A percentile compares a stretch with the other conserved stretches of the same genome.
phyloP scores from a whole-genome alignment of 2,888 invertebrate species.

The Drosophila siamana region DNA sequence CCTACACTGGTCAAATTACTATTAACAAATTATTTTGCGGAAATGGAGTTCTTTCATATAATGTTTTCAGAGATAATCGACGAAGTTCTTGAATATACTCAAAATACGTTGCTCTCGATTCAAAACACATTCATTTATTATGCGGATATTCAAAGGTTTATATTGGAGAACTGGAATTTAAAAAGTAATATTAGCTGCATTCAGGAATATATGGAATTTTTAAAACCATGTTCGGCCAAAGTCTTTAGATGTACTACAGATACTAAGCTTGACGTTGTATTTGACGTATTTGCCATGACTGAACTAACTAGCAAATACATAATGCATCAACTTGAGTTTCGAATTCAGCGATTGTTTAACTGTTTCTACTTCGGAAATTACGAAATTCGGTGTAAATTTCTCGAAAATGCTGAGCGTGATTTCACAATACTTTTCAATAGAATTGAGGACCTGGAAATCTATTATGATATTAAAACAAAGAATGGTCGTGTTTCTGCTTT shows the following conservation, averaged over 20 bases:
- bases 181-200: conserved; percentile 66
- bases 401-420: conserved; percentile 76
- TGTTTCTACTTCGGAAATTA: conserved; percentile 77
- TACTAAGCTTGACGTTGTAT: conserved; percentile 64
- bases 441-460: conserved; percentile 81
- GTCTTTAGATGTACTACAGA: conserved; percentile 75
- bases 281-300: conserved; percentile 80
- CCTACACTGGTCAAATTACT: conserved; percentile 67
- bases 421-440: conserved; percentile 75
- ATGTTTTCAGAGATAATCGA: conserved; percentile 79
- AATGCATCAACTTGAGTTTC: conserved; percentile 80
- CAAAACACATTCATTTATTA: conserved; percentile 68
- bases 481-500: conserved; percentile 53
- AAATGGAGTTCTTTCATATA: conserved; percentile 83
- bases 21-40: conserved; percentile 79
- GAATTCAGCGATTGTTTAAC: conserved; percentile 81
- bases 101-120: conserved; percentile 65
- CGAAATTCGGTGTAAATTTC: conserved; percentile 77
- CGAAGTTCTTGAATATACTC: conserved; percentile 77
- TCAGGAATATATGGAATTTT: conserved; percentile 75
- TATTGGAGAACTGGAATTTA: conserved; percentile 64
- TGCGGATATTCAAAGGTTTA: conserved; percentile 71
- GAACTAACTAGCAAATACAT: conserved; percentile 77
- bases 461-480: conserved; percentile 79
- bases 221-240: conserved; percentile 74